Percentiles rank a stretch among this genome's conserved stretches.
phyloP scores from a whole-genome alignment of 1,140 invertebrate species.

The Drosophila equinoxialis region DNA sequence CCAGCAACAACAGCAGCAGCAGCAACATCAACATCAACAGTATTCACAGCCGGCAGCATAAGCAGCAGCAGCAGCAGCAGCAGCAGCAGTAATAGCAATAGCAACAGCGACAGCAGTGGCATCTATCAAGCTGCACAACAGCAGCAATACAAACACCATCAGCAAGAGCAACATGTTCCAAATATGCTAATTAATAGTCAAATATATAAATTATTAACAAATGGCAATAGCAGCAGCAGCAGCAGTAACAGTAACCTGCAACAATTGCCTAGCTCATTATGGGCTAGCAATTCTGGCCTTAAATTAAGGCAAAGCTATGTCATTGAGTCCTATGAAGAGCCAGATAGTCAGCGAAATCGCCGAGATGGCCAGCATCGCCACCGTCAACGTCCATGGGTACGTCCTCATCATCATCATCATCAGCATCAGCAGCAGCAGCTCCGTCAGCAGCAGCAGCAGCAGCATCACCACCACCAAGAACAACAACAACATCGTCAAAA shows the following conservation, averaged over 20 bases:
- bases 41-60: conserved; percentile 23
- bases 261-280: conserved; percentile 26
- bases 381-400: conserved; percentile 32
- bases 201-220: conserved; percentile 79
- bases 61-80: conserved; percentile 39
- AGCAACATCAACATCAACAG: conserved; percentile 51
- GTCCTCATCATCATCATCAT: conserved; percentile 42
- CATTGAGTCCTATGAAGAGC: conserved; percentile 75
- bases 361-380: conserved; percentile 60
- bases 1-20: conserved; percentile 36
- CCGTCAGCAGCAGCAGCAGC: conserved; percentile 36
- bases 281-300: conserved; percentile 30
- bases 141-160: conserved; percentile 54
- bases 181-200: conserved; percentile 82
- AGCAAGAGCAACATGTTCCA: conserved; percentile 78
- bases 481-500: conserved; percentile 50
- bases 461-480: conserved; percentile 17
- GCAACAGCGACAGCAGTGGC: conserved; percentile 43
- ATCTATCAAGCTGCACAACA: background rate
- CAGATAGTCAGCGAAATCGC: conserved; percentile 60
- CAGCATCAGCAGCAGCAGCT: conserved; percentile 40
- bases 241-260: conserved; percentile 34
- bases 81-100: conserved; percentile 65
- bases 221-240: conserved; percentile 45
- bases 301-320: conserved; percentile 46